Conservation (phyloP, 1,140 invertebrate species). For the Melipona quadrifasciata region DNA sequence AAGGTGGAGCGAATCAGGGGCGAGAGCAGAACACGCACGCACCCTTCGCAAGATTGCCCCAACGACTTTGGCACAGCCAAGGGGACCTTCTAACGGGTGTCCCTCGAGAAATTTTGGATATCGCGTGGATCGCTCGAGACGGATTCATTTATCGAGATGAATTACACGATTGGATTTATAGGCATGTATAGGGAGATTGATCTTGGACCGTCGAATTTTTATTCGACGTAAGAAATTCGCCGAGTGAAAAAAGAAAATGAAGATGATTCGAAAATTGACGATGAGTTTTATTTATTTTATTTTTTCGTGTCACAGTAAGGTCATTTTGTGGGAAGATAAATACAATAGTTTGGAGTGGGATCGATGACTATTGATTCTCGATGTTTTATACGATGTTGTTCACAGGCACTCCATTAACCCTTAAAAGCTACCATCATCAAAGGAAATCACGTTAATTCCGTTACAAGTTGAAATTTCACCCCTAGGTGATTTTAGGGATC, state of each 20-base stretch:
- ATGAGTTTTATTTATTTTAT: no score
- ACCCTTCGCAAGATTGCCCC: conserved; percentile 73
- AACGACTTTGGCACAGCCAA: conserved; percentile 69
- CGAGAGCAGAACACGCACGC: conserved; percentile 58
- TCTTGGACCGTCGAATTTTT: no score
- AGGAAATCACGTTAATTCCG: background rate
- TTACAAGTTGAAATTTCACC: background rate
- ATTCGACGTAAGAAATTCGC: no score
- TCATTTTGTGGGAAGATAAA: background rate
- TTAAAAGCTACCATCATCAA: background rate
- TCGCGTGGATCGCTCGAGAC: background rate
- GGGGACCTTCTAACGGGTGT: conserved; percentile 54
- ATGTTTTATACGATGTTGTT: background rate
- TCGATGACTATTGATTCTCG: background rate
- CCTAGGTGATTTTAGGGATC: background rate
- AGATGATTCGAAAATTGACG: no score
- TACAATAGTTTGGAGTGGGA: background rate
- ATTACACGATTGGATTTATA: background rate
- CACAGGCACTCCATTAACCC: background rate
- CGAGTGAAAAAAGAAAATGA: no score
- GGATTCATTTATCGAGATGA: background rate
- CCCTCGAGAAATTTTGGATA: conserved; percentile 3
- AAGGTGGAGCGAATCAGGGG: conserved; percentile 53
- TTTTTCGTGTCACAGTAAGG: no score
- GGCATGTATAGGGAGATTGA: no score